Conservation (phyloP, 1,140 invertebrate species). For the Drosophila sturtevanti region DNA sequence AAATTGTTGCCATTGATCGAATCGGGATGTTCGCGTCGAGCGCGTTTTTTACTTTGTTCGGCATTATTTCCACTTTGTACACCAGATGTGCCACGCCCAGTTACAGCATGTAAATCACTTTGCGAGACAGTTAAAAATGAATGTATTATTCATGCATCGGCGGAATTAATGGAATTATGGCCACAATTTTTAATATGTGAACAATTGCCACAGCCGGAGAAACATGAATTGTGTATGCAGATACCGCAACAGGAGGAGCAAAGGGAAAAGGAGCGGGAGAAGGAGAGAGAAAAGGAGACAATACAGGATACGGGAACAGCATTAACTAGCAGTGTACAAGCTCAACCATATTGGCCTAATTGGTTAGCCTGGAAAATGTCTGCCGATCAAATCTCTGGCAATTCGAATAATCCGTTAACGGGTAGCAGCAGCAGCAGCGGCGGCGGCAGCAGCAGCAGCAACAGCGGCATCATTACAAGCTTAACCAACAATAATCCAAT, state of each 20-base stretch:
- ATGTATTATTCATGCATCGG: slow-evolving; percentile 85
- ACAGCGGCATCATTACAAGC: slow-evolving; percentile 32
- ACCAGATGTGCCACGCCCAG: slow-evolving; percentile 91
- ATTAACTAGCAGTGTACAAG: not conserved
- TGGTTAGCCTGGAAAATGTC: slow-evolving; percentile 13
- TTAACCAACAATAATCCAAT: not conserved
- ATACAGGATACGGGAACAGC: not conserved
- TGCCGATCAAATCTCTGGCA: not conserved
- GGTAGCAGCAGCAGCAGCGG: slow-evolving; percentile 10
- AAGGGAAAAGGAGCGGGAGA: not conserved
- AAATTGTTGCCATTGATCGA: slow-evolving; percentile 84
- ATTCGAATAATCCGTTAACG: not conserved
- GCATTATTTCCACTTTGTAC: slow-evolving; percentile 96
- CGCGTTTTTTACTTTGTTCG: slow-evolving; percentile 95
- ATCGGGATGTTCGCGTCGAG: slow-evolving; percentile 93
- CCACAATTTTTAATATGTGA: slow-evolving; percentile 90
- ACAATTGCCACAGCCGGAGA: slow-evolving; percentile 84
- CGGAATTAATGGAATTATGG: slow-evolving; percentile 89
- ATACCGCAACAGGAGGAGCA: slow-evolving; percentile 73
- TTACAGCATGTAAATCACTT: slow-evolving; percentile 93
- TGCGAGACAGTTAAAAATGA: slow-evolving; percentile 91
- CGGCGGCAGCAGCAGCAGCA: slow-evolving; percentile 1
- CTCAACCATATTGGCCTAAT: not conserved
- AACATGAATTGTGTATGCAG: slow-evolving; percentile 85
- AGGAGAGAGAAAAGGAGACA: not conserved